phyloP scores from a whole-genome alignment of 2,113 vertebrate genomes.

The Zosterops borbonicus region DNA sequence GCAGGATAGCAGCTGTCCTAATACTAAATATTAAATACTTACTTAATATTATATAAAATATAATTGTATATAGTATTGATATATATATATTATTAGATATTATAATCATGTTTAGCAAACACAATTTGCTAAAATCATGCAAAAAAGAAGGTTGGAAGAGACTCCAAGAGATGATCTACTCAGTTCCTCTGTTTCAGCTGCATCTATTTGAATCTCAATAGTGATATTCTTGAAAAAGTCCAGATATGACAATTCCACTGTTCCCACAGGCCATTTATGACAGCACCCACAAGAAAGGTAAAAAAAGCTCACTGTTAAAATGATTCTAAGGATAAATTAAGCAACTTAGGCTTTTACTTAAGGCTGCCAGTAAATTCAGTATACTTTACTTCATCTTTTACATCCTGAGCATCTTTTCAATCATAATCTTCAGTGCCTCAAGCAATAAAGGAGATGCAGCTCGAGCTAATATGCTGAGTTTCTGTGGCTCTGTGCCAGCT shows the following conservation, averaged over 20 bases:
- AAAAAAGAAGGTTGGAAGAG: not conserved
- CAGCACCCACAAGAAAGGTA: slow-evolving; percentile 13
- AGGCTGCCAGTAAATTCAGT: not conserved
- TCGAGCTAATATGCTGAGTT: not conserved
- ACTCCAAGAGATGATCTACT: not conserved
- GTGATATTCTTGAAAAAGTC: not conserved
- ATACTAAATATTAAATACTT: no score
- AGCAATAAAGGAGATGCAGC: not conserved
- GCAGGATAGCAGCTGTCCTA: not conserved
- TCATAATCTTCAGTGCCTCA: not conserved
- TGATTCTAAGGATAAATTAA: not conserved
- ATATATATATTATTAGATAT: no score
- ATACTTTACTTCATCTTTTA: not conserved
- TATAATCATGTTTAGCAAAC: not conserved
- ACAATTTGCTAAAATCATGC: not conserved
- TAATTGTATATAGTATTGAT: no score
- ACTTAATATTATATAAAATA: no score
- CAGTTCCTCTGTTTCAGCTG: not conserved
- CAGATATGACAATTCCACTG: not conserved
- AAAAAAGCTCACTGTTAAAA: slow-evolving; percentile 20
- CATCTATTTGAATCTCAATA: not conserved
- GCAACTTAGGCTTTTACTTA: not conserved
- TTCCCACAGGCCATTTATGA: not conserved
- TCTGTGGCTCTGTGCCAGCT: not conserved
- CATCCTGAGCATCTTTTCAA: not conserved